Conservation (phyloP, 2,797 vertebrate species). For the Hylomyscus alleni region DNA sequence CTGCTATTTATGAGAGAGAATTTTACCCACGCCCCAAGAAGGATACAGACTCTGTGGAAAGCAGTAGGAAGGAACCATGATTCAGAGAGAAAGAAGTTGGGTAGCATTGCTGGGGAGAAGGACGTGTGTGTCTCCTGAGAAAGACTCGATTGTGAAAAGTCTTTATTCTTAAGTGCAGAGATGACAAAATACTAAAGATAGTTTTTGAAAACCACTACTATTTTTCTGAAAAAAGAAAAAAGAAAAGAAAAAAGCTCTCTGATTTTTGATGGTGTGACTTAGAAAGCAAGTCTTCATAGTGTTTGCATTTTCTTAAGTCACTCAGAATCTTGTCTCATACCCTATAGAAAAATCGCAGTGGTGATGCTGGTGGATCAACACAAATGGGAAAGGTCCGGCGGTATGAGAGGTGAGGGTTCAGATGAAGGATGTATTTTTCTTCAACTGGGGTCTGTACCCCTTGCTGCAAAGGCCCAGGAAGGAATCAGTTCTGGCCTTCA, state of each 20-base stretch:
- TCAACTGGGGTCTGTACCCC: not conserved
- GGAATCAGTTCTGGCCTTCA: not conserved
- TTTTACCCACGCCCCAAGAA: not conserved
- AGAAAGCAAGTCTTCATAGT: not conserved
- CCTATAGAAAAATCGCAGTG: not conserved
- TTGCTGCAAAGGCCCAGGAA: not conserved
- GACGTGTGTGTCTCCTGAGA: not conserved
- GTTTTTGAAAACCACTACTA: constrained; percentile 32
- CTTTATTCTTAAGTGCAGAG: not conserved
- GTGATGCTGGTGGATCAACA: not conserved
- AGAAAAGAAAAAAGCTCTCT: not conserved
- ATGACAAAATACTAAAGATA: constrained; percentile 38
- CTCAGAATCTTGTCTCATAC: not conserved
- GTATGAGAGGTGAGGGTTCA: not conserved
- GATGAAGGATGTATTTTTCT: not conserved
- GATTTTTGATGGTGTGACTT: not conserved
- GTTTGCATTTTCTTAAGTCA: not conserved
- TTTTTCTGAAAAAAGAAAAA: not conserved
- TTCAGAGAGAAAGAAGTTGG: not conserved
- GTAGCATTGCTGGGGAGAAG: not conserved
- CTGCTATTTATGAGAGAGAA: not conserved
- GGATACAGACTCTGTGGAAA: not conserved
- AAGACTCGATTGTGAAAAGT: not conserved
- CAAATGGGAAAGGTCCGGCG: not conserved
- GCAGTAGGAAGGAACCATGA: not conserved